Base-by-base conservation (phyloP, 2,797 vertebrate species). In the Alectoris magna region DNA sequence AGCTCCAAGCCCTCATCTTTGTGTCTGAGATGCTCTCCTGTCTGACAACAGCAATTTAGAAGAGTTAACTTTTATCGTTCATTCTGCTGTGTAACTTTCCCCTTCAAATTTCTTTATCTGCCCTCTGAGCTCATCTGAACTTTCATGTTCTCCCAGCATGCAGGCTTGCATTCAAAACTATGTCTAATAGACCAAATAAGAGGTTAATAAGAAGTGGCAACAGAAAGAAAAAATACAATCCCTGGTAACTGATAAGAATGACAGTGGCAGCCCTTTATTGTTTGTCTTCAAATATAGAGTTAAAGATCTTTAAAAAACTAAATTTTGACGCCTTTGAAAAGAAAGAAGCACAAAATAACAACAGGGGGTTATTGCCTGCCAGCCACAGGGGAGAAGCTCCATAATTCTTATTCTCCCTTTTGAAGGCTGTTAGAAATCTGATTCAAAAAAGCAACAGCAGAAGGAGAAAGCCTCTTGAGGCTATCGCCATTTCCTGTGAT, bases 251-350 rank as follows among this genome's bases (percentile, higher is more conserved):
- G 98, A 99, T 98, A 98, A 99, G 98, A 99, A 98, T 98, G 98
- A 98, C 98, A 98, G 97, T 99, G 98, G 98, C 98, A 98, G 98
- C 97, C 98, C 98, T 99, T 99, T 99, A 98, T 99, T 99, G 98
- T 99, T 98, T 97, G 97, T 98, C 98, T 98, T 99, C 98, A 99
- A 99, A 99, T 99, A 98, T 98, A 98, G 99, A 99, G 99, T 99
- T 99, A 99, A 99, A 99, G 98, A 99, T 99, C 98, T 99, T 99
- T 98, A 97, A 98, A 98, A 98, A 98, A 98, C 98, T 98, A 99
- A 98, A 99, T 98, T 99, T 98, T 98, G 98, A 99, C 98, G 99
- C 98, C 98, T 99, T 99, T 99, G 99, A 99, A 99, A 99, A 99
- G 98, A 99, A 99, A 98, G 98, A 98, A 98, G 98, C 98, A 99